Percentiles rank a stretch among this genome's conserved stretches.
These are phyloP conservation scores for Champsocephalus esox DNA, from an alignment of 2,797 vertebrate species.

Conservation along the genomic window DNA sequence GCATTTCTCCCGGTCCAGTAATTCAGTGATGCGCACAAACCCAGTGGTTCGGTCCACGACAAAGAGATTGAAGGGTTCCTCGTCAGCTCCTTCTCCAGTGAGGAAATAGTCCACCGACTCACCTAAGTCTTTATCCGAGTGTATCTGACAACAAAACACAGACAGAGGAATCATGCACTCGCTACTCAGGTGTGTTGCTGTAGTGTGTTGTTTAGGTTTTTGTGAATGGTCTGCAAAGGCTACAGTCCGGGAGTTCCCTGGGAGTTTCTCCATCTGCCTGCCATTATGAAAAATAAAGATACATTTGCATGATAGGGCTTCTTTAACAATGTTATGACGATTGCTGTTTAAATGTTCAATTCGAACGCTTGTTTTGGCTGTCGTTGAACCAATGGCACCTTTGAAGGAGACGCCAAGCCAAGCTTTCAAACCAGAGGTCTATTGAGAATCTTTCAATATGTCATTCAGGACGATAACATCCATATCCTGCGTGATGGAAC, in stretches of 20 bases:
- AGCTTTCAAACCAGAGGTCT: background rate
- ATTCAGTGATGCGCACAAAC: slow-evolving; percentile 83
- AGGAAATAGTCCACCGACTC: slow-evolving; percentile 85
- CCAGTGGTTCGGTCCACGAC: slow-evolving; percentile 86
- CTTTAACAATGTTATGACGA: too few species aligned
- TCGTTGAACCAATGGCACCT: too few species aligned
- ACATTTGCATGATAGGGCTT: too few species aligned
- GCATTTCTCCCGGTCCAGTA: slow-evolving; percentile 89
- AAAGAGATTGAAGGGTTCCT: slow-evolving; percentile 87
- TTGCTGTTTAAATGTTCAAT: too few species aligned
- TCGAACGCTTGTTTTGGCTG: too few species aligned
- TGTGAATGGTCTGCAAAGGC: too few species aligned
- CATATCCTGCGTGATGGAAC: background rate
- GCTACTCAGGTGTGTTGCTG: background rate
- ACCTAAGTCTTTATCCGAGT: slow-evolving; percentile 87
- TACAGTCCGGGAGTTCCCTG: too few species aligned
- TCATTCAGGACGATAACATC: background rate
- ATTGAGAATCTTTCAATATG: background rate
- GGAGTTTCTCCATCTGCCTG: too few species aligned
- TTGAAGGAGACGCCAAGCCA: too few species aligned
- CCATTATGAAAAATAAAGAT: too few species aligned
- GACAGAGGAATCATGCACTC: background rate
- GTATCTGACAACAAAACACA: slow-evolving; percentile 82
- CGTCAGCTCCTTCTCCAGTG: slow-evolving; percentile 88
- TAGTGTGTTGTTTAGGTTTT: too few species aligned